Conservation (phyloP, 2,888 invertebrate species). For the Chrysopilus asiliformis region DNA sequence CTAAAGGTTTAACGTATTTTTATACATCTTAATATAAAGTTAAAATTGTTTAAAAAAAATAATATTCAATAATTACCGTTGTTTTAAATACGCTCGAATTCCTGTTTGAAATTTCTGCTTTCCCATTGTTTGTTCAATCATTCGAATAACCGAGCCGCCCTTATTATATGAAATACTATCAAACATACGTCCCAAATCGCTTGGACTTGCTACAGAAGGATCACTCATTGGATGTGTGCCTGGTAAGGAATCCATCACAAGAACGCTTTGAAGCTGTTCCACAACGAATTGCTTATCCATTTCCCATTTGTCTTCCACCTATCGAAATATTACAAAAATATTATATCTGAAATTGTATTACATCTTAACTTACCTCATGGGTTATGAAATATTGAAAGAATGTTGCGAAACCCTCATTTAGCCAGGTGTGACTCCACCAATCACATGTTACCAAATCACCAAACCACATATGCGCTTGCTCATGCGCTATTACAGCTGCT, state of each 20-base stretch:
- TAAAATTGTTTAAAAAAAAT: too few species aligned
- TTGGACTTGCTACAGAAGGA: slow-evolving; percentile 41
- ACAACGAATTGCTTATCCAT: slow-evolving; percentile 54
- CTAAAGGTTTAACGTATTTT: too few species aligned
- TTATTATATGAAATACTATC: slow-evolving; percentile 55
- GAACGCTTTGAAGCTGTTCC: slow-evolving; percentile 51
- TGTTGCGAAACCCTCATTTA: slow-evolving; percentile 53
- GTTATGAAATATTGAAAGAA: slow-evolving; percentile 58
- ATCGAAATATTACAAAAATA: slow-evolving; percentile 27
- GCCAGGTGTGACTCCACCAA: slow-evolving; percentile 45
- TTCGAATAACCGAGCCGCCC: slow-evolving; percentile 50
- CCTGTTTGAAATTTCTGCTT: slow-evolving; percentile 39
- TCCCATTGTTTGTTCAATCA: slow-evolving; percentile 52
- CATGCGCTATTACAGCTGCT: slow-evolving; percentile 40
- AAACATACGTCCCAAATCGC: slow-evolving; percentile 47
- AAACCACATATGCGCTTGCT: slow-evolving; percentile 53
- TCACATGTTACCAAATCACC: slow-evolving; percentile 44
- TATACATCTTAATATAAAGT: too few species aligned
- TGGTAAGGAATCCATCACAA: slow-evolving; percentile 44
- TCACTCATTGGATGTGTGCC: slow-evolving; percentile 46
- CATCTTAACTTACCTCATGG: slow-evolving; percentile 17
- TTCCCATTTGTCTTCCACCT: slow-evolving; percentile 50
- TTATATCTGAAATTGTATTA: not conserved
- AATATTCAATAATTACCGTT: not conserved
- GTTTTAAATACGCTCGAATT: slow-evolving; percentile 41